Conservation (phyloP, 2,113 vertebrate genomes). For the Thunnus maccoyii region DNA sequence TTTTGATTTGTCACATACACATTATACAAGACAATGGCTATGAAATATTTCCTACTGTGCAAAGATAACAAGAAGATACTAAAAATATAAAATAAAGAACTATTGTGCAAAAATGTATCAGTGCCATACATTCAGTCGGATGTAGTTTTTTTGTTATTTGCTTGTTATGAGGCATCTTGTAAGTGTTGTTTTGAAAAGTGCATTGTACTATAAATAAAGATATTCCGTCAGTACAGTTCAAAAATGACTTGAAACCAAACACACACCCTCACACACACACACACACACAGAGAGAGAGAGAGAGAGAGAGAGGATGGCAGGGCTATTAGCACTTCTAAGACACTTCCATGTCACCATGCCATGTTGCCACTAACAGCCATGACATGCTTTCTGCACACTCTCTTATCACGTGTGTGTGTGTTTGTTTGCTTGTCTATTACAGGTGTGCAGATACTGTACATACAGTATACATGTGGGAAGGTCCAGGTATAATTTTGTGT, state of each 20-base stretch:
- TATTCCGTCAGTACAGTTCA: neutral
- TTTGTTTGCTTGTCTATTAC: slow-evolving; percentile 39
- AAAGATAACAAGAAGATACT: no score
- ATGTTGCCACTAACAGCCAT: slow-evolving; percentile 49
- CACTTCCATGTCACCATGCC: slow-evolving; percentile 48
- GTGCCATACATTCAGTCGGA: no score
- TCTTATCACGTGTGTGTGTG: slow-evolving; percentile 37
- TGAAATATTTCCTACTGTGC: no score
- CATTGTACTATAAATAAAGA: slow-evolving; percentile 16
- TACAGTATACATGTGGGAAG: slow-evolving; percentile 24
- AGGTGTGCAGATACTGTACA: slow-evolving; percentile 39
- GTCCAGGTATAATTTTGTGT: slow-evolving; percentile 29
- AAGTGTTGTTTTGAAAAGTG: neutral
- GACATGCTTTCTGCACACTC: slow-evolving; percentile 40
- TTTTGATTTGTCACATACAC: no score
- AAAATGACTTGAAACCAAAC: slow-evolving; percentile 9
- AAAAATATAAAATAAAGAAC: no score
- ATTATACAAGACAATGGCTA: no score
- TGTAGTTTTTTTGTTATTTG: neutral
- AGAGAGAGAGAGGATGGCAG: slow-evolving; percentile 4
- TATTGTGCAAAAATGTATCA: no score
- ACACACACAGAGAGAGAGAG: slow-evolving; percentile 14
- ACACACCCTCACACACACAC: neutral
- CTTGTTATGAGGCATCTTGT: neutral
- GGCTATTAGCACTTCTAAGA: slow-evolving; percentile 81